Conservation (phyloP, 2,797 vertebrate species). For the Urocyon cinereoargenteus region DNA sequence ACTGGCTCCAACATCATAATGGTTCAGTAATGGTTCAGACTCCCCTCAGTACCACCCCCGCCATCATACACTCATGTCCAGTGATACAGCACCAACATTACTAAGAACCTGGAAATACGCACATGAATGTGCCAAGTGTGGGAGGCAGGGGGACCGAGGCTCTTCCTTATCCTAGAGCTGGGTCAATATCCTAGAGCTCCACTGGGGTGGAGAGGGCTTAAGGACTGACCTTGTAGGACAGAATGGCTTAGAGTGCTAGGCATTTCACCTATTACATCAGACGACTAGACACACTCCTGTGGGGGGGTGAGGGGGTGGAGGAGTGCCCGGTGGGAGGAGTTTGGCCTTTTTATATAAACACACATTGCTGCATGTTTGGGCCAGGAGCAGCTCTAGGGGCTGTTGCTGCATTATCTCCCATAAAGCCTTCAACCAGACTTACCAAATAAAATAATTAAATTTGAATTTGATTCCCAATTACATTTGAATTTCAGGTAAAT, state of each 20-base stretch:
- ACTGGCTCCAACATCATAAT: slow-evolving; percentile 62
- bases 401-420: background rate
- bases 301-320: too few species aligned
- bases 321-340: background rate
- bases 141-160: background rate
- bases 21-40: slow-evolving; percentile 14
- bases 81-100: background rate
- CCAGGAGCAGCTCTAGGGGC: background rate
- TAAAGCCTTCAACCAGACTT: background rate
- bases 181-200: background rate
- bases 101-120: background rate
- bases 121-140: background rate
- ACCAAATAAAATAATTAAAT: background rate
- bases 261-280: background rate
- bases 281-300: background rate
- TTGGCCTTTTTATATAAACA: background rate
- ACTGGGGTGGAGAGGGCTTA: background rate
- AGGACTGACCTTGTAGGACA: background rate
- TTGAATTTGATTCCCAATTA: background rate
- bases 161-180: background rate
- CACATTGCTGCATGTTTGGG: background rate
- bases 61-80: background rate
- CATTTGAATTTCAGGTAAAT: slow-evolving; percentile 2
- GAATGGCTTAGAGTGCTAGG: background rate
- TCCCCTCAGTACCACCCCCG: background rate